Evolutionary conservation across 2,113 vertebrate species (phyloP).

Genomic region (human (Homo sapiens)): GRCh38 chr12:9733001-9733500

Average conservation of each 20-base stretch:
- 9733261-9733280: not conserved
- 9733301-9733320: not conserved
- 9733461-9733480: not conserved
- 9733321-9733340: not conserved
- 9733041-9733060: not conserved
- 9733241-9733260: not conserved
- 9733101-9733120: not conserved
- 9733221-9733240: not conserved
- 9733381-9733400: not conserved
- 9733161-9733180: not conserved
- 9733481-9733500: not conserved
- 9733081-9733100: not conserved
- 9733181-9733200: not conserved
- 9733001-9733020: slow-evolving; percentile 19
- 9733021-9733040: not conserved
- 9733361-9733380: not conserved
- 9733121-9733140: not conserved
- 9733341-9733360: not conserved
- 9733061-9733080: not conserved
- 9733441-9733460: not conserved
- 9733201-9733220: not conserved
- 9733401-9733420: not conserved
- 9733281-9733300: not conserved
- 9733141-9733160: not conserved
- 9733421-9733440: not conserved